A percentile compares a stretch with the other conserved stretches of the same genome.
Evolutionary conservation across 2,113 vertebrate species (phyloP).

Genomic region (Apodemus speciosus): DNA sequence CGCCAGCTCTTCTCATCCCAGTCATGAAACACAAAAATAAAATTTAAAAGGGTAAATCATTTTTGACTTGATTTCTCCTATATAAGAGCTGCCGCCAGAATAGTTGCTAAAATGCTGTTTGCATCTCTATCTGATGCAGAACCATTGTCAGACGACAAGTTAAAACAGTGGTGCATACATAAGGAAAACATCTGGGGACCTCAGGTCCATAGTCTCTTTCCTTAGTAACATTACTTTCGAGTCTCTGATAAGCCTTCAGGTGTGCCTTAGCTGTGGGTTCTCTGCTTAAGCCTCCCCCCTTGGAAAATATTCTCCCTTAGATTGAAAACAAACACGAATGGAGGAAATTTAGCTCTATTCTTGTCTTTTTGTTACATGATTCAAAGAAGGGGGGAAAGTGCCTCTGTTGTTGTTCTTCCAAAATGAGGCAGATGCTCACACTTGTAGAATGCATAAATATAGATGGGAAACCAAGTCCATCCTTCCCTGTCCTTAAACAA

Average conservation of each 20-base stretch:
- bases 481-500: neutral
- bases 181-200: slow-evolving; percentile 65
- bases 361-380: neutral
- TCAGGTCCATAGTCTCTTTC: slow-evolving; percentile 61
- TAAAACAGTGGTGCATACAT: slow-evolving; percentile 60
- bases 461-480: neutral
- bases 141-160: slow-evolving; percentile 63
- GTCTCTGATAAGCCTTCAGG: slow-evolving; percentile 13
- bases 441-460: neutral
- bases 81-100: slow-evolving; percentile 20
- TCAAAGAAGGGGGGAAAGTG: neutral
- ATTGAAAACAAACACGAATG: neutral
- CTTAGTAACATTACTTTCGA: slow-evolving; percentile 57
- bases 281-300: neutral
- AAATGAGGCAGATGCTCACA: neutral
- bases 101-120: slow-evolving; percentile 49
- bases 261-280: neutral
- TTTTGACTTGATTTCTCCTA: slow-evolving; percentile 49
- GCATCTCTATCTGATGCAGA: slow-evolving; percentile 50
- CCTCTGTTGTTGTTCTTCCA: neutral
- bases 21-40: slow-evolving; percentile 56
- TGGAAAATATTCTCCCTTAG: neutral
- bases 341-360: neutral
- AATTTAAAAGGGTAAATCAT: neutral
- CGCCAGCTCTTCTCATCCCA: slow-evolving; percentile 57